A percentile compares a stretch with the other conserved stretches of the same genome.
These are phyloP conservation scores for Aleiodes sp. DNA, from an alignment of 1,140 invertebrate genomes.

Conservation along the genomic window DNA sequence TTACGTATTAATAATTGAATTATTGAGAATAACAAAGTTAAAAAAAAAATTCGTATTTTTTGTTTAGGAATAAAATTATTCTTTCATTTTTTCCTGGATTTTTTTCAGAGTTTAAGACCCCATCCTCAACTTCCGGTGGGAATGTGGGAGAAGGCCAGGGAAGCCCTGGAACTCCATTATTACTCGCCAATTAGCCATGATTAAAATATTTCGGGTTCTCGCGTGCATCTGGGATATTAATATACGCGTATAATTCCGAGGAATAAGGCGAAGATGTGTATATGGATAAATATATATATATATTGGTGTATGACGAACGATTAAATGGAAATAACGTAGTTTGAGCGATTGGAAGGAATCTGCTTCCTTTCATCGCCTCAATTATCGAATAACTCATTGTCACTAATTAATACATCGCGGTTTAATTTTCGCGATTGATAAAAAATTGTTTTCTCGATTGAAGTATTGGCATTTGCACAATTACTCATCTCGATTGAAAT, in stretches of 20 bases:
- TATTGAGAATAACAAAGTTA: too few relatives aligned
- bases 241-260: conserved; percentile 51
- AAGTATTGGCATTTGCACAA: too few relatives aligned
- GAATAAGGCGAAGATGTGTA: background rate
- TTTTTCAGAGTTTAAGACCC: background rate
- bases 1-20: too few relatives aligned
- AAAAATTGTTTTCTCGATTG: too few relatives aligned
- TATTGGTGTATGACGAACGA: conserved; percentile 45
- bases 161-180: conserved; percentile 64
- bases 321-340: conserved; percentile 60
- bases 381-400: conserved; percentile 35
- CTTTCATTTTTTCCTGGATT: background rate
- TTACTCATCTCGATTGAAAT: too few relatives aligned
- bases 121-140: conserved; percentile 16
- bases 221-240: conserved; percentile 65
- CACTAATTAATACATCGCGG: conserved; percentile 28
- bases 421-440: conserved; percentile 19
- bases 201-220: conserved; percentile 67
- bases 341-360: conserved; percentile 52
- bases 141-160: conserved; percentile 18
- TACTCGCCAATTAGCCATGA: conserved; percentile 66
- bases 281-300: conserved; percentile 4
- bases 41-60: too few relatives aligned
- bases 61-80: background rate
- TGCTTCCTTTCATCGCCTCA: conserved; percentile 60